phyloP scores from a whole-genome alignment of 2,113 vertebrate genomes.

The Melanotaenia duboulayi region DNA sequence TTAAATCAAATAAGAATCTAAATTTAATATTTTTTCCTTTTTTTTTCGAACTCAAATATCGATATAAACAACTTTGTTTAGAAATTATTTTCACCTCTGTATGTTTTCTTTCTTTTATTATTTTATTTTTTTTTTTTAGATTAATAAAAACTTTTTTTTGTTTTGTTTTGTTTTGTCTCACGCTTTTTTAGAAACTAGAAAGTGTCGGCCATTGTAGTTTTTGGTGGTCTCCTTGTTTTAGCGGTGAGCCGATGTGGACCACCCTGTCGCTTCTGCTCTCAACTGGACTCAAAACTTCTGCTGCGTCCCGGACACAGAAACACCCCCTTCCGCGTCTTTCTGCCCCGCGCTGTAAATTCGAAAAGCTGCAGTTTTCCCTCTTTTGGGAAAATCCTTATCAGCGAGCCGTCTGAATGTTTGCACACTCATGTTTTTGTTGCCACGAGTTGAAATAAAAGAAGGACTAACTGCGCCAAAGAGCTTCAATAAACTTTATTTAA shows the following conservation, averaged over 20 bases:
- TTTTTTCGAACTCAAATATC: background rate
- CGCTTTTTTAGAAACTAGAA: background rate
- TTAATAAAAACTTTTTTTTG: constrained; percentile 13
- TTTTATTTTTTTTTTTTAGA: too few species aligned
- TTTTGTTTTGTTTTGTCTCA: background rate
- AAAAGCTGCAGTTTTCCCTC: background rate
- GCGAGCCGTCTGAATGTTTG: background rate
- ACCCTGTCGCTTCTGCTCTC: constrained; percentile 37
- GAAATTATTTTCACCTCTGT: background rate
- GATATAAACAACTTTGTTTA: background rate
- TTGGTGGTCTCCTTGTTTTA: constrained; percentile 15
- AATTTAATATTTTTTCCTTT: background rate
- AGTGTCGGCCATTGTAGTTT: background rate
- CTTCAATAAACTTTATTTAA: constrained; percentile 9
- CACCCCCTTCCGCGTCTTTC: background rate
- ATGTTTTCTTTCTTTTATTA: background rate
- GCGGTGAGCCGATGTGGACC: constrained; percentile 30
- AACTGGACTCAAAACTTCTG: constrained; percentile 31
- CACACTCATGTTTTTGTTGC: background rate
- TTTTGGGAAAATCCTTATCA: constrained; percentile 14
- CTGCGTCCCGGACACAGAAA: constrained; percentile 15
- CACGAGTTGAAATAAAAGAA: constrained; percentile 10
- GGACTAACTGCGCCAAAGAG: background rate
- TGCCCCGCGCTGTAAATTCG: background rate
- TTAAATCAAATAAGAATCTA: background rate